Conservation (phyloP, 2,113 vertebrate genomes). For the Antechinus flavipes region DNA sequence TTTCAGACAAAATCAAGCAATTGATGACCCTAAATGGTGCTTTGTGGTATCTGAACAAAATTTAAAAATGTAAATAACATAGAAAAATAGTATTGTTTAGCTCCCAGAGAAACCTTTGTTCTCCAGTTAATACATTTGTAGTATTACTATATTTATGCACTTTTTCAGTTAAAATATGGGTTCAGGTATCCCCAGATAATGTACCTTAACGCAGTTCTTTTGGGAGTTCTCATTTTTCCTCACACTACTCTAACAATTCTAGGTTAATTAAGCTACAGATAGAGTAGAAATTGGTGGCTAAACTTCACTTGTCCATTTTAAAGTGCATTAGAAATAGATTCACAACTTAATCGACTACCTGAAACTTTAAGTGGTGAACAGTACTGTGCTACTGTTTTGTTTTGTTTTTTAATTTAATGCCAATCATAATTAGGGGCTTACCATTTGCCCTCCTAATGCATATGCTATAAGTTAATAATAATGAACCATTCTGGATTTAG, state of each 20-base stretch:
- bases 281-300: conserved; percentile 78
- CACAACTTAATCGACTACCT: conserved; percentile 76
- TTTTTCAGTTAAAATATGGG: conserved; percentile 85
- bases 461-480: conserved; percentile 80
- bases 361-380: conserved; percentile 65
- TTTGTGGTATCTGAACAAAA: conserved; percentile 80
- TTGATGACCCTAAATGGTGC: conserved; percentile 74
- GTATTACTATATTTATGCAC: conserved; percentile 89
- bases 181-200: conserved; percentile 81
- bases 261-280: conserved; percentile 85
- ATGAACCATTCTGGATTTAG: conserved; percentile 75
- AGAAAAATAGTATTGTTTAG: conserved; percentile 78
- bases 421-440: conserved; percentile 71
- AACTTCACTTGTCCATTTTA: conserved; percentile 76
- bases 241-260: conserved; percentile 83
- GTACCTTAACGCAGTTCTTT: conserved; percentile 77
- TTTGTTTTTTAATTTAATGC: conserved; percentile 72
- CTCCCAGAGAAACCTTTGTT: conserved; percentile 79
- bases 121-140: conserved; percentile 84
- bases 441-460: conserved; percentile 80
- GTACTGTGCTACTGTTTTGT: conserved; percentile 72
- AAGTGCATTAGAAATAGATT: conserved; percentile 67
- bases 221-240: conserved; percentile 72
- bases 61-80: conserved; percentile 83
- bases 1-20: conserved; percentile 60